phyloP scores from a whole-genome alignment of 2,113 vertebrate species.

The Recurvirostra avosetta region DNA sequence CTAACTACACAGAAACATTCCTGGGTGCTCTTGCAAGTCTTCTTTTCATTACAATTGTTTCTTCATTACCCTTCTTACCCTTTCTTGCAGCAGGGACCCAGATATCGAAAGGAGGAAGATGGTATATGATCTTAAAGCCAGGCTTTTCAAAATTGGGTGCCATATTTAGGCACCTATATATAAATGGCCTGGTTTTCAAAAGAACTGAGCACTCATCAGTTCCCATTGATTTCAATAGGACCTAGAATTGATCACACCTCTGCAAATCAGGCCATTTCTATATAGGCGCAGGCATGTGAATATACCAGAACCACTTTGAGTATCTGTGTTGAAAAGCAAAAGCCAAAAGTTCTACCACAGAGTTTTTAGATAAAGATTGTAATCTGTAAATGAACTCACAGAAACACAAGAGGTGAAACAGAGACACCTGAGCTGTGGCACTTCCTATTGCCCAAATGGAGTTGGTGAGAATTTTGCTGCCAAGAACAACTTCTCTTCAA shows the following conservation, averaged over 20 bases:
- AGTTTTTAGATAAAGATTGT: background rate
- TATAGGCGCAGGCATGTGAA: fast-evolving
- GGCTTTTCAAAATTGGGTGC: constrained; percentile 46
- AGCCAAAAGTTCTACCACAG: background rate
- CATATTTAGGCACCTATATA: constrained; percentile 57
- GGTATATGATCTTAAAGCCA: constrained; percentile 13
- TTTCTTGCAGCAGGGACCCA: background rate
- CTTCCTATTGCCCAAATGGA: background rate
- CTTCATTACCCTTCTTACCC: constrained; percentile 23
- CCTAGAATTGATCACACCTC: constrained; percentile 38
- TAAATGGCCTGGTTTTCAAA: constrained; percentile 55
- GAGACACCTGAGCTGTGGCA: background rate
- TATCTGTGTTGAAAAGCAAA: background rate
- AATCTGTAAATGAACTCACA: background rate
- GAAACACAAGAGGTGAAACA: background rate
- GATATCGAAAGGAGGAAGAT: constrained; percentile 20
- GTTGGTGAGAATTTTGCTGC: background rate
- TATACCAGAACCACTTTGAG: background rate
- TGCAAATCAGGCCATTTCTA: constrained; percentile 25
- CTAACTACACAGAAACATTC: background rate
- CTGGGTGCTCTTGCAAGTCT: background rate
- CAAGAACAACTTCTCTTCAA: background rate
- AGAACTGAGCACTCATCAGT: constrained; percentile 40
- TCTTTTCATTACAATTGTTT: background rate
- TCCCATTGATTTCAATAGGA: constrained; percentile 42